These are phyloP conservation scores for Nesogale talazaci DNA, from an alignment of 2,113 vertebrate genomes.

Conservation along the genomic window DNA sequence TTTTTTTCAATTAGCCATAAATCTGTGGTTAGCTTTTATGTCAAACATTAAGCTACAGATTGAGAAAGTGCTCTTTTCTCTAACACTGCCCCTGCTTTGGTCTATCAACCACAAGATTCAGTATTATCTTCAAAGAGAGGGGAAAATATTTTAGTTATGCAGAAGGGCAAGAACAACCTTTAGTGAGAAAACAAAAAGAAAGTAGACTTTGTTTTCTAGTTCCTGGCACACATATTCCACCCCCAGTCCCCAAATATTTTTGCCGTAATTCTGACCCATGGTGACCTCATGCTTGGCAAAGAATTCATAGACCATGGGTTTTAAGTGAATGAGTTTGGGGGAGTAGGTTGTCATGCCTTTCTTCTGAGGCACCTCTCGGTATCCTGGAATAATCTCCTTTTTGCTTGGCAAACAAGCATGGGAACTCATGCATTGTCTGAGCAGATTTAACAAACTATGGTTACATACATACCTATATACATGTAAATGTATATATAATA, in stretches of 20 bases:
- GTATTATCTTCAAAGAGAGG: neutral
- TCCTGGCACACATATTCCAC: no score
- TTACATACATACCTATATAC: no score
- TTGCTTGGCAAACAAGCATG: no score
- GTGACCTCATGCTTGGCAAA: no score
- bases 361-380: neutral
- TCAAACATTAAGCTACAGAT: no score
- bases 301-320: neutral
- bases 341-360: neutral
- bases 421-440: neutral
- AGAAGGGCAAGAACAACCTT: neutral
- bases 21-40: neutral
- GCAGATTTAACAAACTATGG: constrained; percentile 7
- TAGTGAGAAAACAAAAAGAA: no score
- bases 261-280: no score
- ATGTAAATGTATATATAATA: neutral
- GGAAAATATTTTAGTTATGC: constrained; percentile 34
- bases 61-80: neutral
- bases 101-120: neutral
- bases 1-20: constrained; percentile 32
- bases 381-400: neutral
- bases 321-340: neutral
- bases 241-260: no score
- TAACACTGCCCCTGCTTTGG: neutral
- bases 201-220: no score